Evolutionary conservation across 2,113 vertebrate genomes (phyloP).

Genomic region (Ellobius talpinus): DNA sequence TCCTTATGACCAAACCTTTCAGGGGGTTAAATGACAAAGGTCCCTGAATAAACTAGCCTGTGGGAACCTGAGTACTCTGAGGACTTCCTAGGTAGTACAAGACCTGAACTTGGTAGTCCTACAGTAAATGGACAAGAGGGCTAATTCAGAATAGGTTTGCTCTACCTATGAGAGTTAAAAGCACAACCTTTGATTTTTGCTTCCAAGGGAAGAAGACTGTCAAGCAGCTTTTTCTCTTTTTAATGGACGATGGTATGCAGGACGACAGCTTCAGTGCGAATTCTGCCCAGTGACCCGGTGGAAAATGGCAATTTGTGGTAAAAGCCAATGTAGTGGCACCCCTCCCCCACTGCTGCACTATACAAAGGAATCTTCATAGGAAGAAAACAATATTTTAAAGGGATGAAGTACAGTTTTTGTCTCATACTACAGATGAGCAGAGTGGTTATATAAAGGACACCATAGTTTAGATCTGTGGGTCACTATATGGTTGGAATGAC

Average conservation of each 20-base stretch:
- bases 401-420: neutral
- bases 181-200: conserved; percentile 55
- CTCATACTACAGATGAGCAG: neutral
- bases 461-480: conserved; percentile 1
- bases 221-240: conserved; percentile 94
- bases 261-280: conserved; percentile 97
- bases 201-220: conserved; percentile 95
- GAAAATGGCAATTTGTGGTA: conserved; percentile 99
- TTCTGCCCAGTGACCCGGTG: conserved; percentile 97
- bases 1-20: neutral
- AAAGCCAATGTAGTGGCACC: conserved; percentile 60
- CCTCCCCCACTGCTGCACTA: conserved; percentile 14
- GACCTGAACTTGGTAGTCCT: conserved; percentile 32
- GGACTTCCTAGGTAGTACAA: neutral
- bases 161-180: conserved; percentile 29
- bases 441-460: neutral
- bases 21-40: neutral
- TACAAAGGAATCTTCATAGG: neutral
- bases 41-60: conserved; percentile 21
- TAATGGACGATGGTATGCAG: conserved; percentile 97
- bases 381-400: neutral
- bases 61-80: neutral
- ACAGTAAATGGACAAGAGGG: neutral
- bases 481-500: neutral
- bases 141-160: neutral